phyloP scores from a whole-genome alignment of 2,888 invertebrate species.

The Formica aserva region DNA sequence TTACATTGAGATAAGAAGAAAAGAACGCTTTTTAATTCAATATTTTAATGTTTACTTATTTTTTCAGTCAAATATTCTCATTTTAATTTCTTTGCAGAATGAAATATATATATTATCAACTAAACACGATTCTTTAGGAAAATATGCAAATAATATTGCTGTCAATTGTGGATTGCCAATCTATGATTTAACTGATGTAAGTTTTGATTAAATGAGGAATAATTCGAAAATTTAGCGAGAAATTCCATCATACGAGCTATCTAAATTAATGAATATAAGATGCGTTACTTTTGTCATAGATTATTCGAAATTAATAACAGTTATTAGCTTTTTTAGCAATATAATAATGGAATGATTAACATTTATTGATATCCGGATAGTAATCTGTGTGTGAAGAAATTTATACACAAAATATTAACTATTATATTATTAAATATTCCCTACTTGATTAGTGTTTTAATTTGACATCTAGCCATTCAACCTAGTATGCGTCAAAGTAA shows the following conservation, averaged over 20 bases:
- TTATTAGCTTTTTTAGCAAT: background rate
- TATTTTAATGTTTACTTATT: constrained; percentile 5
- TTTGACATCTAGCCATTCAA: background rate
- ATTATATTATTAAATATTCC: constrained; percentile 5
- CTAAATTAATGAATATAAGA: background rate
- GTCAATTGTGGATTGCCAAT: constrained; percentile 12
- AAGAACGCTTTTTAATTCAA: background rate
- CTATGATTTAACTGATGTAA: constrained; percentile 15
- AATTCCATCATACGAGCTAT: background rate
- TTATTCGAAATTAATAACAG: background rate
- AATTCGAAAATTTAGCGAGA: background rate
- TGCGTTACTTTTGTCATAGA: background rate
- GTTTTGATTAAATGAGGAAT: constrained; percentile 10
- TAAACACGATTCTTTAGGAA: constrained; percentile 25
- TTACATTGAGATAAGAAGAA: background rate
- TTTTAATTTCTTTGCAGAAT: constrained; percentile 15
- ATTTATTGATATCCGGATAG: background rate
- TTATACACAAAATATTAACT: background rate
- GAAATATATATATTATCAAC: background rate
- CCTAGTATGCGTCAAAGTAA: constrained; percentile 6
- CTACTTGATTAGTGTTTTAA: constrained; percentile 2
- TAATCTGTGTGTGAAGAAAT: background rate
- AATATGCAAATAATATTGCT: constrained; percentile 8
- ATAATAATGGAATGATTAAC: background rate
- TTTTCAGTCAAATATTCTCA: background rate